Evolutionary conservation across 1,140 invertebrate genomes (phyloP).

Genomic region (Oreohelix idahoensis): DNA sequence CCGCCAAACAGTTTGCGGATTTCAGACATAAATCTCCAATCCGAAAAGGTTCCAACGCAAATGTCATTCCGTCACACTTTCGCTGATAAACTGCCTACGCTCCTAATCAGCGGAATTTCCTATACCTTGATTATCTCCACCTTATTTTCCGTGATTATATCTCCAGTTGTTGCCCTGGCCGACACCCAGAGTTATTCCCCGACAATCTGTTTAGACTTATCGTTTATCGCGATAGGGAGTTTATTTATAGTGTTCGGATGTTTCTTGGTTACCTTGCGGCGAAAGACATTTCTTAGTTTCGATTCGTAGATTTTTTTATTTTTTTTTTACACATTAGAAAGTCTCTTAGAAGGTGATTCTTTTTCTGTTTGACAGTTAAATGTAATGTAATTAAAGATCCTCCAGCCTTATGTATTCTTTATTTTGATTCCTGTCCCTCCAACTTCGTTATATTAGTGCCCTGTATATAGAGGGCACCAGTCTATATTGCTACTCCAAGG

Average conservation of each 20-base stretch:
- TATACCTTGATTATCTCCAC: not conserved
- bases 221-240: not conserved
- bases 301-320: no score
- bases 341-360: no score
- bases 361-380: no score
- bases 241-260: not conserved
- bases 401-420: no score
- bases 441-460: no score
- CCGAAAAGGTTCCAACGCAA: not conserved
- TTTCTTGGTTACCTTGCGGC: not conserved
- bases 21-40: not conserved
- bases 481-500: no score
- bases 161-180: slow-evolving; percentile 1
- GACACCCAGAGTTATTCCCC: not conserved
- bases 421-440: no score
- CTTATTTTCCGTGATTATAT: slow-evolving; percentile 7
- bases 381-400: no score
- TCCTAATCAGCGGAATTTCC: slow-evolving; percentile 1
- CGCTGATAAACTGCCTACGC: not conserved
- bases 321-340: no score
- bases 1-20: no score
- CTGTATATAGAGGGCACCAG: no score
- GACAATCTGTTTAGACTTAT: not conserved
- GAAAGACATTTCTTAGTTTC: no score
- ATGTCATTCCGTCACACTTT: not conserved